Percentiles rank a stretch among this genome's conserved stretches.
Evolutionary conservation across 2,888 invertebrate species (phyloP).

Genomic region (Exocentrus adspersus): DNA sequence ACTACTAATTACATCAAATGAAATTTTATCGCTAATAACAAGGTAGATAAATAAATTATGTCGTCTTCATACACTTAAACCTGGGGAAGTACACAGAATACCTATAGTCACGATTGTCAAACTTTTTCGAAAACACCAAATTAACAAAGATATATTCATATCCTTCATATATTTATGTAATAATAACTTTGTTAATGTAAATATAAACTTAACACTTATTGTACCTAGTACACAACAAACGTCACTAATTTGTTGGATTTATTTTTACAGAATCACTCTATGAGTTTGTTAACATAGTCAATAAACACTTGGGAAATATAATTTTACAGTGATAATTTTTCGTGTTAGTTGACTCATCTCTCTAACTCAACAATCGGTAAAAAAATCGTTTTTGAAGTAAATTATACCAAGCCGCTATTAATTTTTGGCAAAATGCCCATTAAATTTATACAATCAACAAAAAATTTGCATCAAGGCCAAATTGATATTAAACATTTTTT

Average conservation of each 20-base stretch:
- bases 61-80: not conserved
- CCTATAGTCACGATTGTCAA: too few relatives aligned
- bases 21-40: not conserved
- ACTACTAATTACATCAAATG: not conserved
- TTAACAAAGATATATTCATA: not conserved
- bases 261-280: constrained; percentile 3
- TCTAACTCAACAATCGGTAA: too few relatives aligned
- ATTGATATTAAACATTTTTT: too few relatives aligned
- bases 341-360: not conserved
- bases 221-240: constrained; percentile 5
- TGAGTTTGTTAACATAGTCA: constrained; percentile 2
- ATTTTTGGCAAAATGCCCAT: too few relatives aligned
- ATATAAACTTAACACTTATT: constrained; percentile 16
- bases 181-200: not conserved
- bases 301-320: not conserved
- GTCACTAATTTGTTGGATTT: constrained; percentile 10
- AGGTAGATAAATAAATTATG: not conserved
- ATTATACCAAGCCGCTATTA: too few relatives aligned
- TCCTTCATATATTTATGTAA: not conserved
- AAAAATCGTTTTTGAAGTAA: too few relatives aligned
- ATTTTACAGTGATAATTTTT: not conserved
- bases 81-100: not conserved
- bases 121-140: not conserved
- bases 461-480: too few relatives aligned
- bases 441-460: too few relatives aligned